Evolutionary conservation across 2,888 invertebrate genomes (phyloP).

Genomic region (Nemapogon koenigi): DNA sequence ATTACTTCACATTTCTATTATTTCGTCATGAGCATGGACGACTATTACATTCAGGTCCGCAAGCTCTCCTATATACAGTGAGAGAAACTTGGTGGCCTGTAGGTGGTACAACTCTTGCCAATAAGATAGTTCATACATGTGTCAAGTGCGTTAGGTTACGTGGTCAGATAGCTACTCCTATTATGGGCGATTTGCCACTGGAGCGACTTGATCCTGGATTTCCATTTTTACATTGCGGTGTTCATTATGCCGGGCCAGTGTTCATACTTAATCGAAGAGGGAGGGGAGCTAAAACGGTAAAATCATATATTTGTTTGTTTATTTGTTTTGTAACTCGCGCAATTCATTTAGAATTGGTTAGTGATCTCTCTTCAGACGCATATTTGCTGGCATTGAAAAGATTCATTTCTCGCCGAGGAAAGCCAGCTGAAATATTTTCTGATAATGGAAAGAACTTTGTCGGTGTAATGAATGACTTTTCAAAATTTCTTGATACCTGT

Average conservation of each 20-base stretch:
- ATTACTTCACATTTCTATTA: no score
- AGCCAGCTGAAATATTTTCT: conserved; percentile 18
- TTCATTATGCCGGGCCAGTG: conserved; percentile 20
- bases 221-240: conserved; percentile 18
- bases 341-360: conserved; percentile 15
- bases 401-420: conserved; percentile 19
- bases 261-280: conserved; percentile 17
- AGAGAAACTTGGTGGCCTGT: conserved; percentile 15
- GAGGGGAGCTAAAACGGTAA: conserved; percentile 12
- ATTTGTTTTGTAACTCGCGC: conserved; percentile 13
- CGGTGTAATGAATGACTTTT: conserved; percentile 1
- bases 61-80: no score
- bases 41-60: no score
- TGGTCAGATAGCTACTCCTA: conserved; percentile 8
- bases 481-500: no score
- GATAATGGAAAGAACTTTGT: conserved; percentile 17
- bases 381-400: conserved; percentile 14
- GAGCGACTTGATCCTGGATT: conserved; percentile 16
- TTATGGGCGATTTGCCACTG: conserved; percentile 18
- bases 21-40: no score
- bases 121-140: conserved; percentile 11
- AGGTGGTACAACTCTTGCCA: conserved; percentile 15
- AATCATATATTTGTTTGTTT: conserved; percentile 12
- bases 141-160: conserved; percentile 14
- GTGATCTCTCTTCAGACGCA: conserved; percentile 14